Percentiles rank a stretch among this genome's conserved stretches.
Evolutionary conservation across 2,888 invertebrate genomes (phyloP).

Genomic region (Xestia sexstrigata): DNA sequence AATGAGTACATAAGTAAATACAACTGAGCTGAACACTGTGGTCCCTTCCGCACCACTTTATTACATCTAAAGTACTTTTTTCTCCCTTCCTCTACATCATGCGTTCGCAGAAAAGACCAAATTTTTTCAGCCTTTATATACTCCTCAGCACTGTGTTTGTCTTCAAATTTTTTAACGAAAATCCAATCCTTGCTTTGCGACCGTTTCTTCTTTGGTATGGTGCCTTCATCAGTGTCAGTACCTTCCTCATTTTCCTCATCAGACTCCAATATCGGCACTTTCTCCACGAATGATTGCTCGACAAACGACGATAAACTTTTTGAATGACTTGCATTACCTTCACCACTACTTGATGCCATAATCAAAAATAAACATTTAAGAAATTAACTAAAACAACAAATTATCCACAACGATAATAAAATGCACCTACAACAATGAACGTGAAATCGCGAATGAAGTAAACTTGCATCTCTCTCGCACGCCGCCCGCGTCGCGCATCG

Average conservation of each 20-base stretch:
- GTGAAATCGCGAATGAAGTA: conserved; percentile 2
- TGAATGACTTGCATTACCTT: conserved; percentile 53
- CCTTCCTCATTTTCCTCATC: conserved; percentile 36
- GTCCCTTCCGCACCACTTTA: too few relatives aligned
- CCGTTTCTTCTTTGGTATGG: too few relatives aligned
- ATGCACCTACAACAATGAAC: conserved; percentile 11
- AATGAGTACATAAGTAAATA: too few relatives aligned
- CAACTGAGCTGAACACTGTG: too few relatives aligned
- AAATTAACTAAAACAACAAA: conserved; percentile 49
- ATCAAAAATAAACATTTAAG: conserved; percentile 41
- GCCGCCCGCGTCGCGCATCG: conserved; percentile 9
- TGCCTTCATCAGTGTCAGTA: too few relatives aligned
- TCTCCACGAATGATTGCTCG: conserved; percentile 47
- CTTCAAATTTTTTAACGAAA: too few relatives aligned
- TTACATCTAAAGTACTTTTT: too few relatives aligned
- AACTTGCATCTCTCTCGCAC: conserved; percentile 8
- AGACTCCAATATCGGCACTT: conserved; percentile 53
- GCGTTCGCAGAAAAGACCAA: too few relatives aligned
- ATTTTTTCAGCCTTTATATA: too few relatives aligned
- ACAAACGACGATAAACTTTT: conserved; percentile 55
- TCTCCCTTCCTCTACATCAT: too few relatives aligned
- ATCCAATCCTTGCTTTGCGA: too few relatives aligned
- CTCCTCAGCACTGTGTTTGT: too few relatives aligned
- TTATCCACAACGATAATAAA: conserved; percentile 36
- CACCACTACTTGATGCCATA: conserved; percentile 57